These are phyloP conservation scores for Battus philenor DNA, from an alignment of 1,140 invertebrate genomes.

Conservation along the genomic window DNA sequence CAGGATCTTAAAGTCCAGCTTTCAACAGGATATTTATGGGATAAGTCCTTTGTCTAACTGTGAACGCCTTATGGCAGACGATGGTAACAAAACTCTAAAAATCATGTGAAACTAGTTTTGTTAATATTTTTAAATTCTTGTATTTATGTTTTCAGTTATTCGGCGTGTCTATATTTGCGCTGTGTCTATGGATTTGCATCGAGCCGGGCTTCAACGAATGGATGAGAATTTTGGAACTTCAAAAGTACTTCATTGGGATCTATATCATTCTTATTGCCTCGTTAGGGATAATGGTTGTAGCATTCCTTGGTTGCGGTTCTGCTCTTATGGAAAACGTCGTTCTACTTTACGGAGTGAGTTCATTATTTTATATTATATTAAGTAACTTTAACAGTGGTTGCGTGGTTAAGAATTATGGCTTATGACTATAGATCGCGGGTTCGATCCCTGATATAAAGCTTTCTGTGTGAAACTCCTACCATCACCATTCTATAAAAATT, in stretches of 20 bases:
- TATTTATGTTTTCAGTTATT: conserved; percentile 78
- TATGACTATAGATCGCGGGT: too few species aligned
- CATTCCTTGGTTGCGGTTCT: conserved; percentile 85
- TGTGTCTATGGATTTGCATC: conserved; percentile 87
- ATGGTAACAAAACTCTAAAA: conserved; percentile 2
- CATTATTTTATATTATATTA: background rate
- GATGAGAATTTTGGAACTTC: conserved; percentile 83
- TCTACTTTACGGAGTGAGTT: conserved; percentile 80
- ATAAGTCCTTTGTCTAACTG: too few species aligned
- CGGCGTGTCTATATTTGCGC: conserved; percentile 83
- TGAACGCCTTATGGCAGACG: too few species aligned
- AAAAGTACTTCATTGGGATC: conserved; percentile 87
- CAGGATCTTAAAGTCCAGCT: too few species aligned
- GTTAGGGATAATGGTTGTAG: conserved; percentile 82
- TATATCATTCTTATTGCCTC: conserved; percentile 86
- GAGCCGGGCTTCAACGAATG: conserved; percentile 88
- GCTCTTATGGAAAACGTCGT: conserved; percentile 81
- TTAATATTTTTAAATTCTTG: conserved; percentile 18
- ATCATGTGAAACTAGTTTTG: background rate
- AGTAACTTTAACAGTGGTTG: too few species aligned
- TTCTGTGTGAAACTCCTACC: too few species aligned
- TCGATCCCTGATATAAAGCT: too few species aligned
- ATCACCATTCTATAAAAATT: too few species aligned
- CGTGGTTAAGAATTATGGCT: too few species aligned
- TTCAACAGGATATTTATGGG: too few species aligned